phyloP scores from a whole-genome alignment of 2,113 vertebrate species.

The Silurus meridionalis region DNA sequence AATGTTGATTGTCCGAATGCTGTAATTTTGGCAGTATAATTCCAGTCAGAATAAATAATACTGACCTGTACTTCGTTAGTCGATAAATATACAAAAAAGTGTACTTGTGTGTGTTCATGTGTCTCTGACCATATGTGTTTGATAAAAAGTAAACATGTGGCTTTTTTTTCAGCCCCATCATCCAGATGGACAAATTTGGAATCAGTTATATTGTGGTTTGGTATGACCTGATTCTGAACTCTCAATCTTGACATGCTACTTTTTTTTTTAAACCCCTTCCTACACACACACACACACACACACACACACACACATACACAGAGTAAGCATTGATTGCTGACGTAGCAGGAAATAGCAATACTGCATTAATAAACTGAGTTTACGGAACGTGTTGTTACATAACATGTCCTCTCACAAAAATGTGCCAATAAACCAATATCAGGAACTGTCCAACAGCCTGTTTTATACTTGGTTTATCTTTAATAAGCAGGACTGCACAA shows the following conservation, averaged over 20 bases:
- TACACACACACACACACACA: neutral
- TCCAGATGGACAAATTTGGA: conserved; percentile 9
- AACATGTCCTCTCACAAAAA: conserved; percentile 41
- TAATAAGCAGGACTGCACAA: conserved; percentile 56
- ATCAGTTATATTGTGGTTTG: conserved; percentile 4
- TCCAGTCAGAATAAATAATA: conserved; percentile 11
- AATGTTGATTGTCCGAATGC: neutral
- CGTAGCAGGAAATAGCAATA: conserved; percentile 5
- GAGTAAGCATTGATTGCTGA: neutral
- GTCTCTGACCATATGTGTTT: conserved; percentile 14
- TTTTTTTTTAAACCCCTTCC: neutral
- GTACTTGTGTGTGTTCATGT: neutral
- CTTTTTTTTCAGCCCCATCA: neutral
- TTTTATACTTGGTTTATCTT: conserved; percentile 62
- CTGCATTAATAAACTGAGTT: conserved; percentile 38
- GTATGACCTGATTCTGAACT: conserved; percentile 17
- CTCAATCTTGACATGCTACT: neutral
- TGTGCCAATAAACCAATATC: conserved; percentile 50
- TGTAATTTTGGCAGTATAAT: conserved; percentile 10
- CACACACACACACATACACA: neutral
- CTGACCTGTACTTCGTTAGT: conserved; percentile 1
- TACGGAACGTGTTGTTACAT: conserved; percentile 43
- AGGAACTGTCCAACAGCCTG: conserved; percentile 38
- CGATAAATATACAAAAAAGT: conserved; percentile 1
- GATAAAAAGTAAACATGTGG: conserved; percentile 7